Evolutionary conservation across 2,888 invertebrate species (phyloP).

Genomic region (Drosophila anceps): DNA sequence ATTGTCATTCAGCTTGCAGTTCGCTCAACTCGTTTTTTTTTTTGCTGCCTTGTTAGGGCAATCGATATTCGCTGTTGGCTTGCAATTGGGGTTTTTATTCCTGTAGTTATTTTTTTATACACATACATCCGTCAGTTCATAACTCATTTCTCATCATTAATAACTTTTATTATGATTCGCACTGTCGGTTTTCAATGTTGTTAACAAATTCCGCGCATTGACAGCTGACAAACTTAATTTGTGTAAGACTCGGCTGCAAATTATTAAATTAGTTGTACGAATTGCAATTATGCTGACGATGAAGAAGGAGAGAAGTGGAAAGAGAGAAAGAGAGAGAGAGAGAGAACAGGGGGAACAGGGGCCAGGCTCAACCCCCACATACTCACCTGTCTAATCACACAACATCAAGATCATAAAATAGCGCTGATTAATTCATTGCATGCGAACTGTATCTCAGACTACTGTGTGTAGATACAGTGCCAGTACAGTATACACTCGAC

Average conservation of each 20-base stretch:
- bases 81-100: background rate
- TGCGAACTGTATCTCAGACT: slow-evolving; percentile 51
- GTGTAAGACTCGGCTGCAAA: slow-evolving; percentile 61
- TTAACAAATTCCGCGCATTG: slow-evolving; percentile 83
- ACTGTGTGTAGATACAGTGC: slow-evolving; percentile 38
- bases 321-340: background rate
- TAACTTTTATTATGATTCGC: slow-evolving; percentile 82
- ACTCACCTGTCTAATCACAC: slow-evolving; percentile 29
- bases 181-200: slow-evolving; percentile 84
- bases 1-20: background rate
- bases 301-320: background rate
- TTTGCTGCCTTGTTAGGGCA: slow-evolving; percentile 16
- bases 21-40: background rate
- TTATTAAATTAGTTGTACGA: slow-evolving; percentile 78
- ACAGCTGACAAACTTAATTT: slow-evolving; percentile 84
- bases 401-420: slow-evolving; percentile 56
- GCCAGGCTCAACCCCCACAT: background rate
- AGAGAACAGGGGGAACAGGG: background rate
- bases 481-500: slow-evolving; percentile 52
- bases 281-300: slow-evolving; percentile 64
- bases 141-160: slow-evolving; percentile 82
- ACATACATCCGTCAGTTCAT: slow-evolving; percentile 58
- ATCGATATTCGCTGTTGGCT: slow-evolving; percentile 12
- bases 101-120: background rate
- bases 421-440: slow-evolving; percentile 76